Evolutionary conservation across 1,140 invertebrate genomes (phyloP).

Genomic region (Psix sp.): DNA sequence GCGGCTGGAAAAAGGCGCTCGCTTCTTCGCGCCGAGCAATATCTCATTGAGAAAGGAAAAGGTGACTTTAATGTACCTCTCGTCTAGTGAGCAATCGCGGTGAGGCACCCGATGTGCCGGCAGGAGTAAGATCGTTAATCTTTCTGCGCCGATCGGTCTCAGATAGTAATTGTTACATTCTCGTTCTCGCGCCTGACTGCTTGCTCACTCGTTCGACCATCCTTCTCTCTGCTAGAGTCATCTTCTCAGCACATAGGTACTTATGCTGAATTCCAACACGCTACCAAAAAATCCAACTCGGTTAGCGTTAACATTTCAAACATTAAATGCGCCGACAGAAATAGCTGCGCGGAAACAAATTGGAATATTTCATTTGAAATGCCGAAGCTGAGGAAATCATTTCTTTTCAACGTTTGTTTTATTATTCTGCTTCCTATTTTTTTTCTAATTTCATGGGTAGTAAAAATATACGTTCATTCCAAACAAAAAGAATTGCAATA

Average conservation of each 20-base stretch:
- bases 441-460: too few species aligned
- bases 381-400: too few species aligned
- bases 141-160: conserved; percentile 75
- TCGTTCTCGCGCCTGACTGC: conserved; percentile 72
- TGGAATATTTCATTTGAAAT: conserved; percentile 17
- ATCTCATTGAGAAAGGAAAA: conserved; percentile 74
- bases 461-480: too few species aligned
- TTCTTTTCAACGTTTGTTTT: too few species aligned
- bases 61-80: conserved; percentile 77
- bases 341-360: conserved; percentile 27
- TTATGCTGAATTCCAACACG: conserved; percentile 51
- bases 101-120: conserved; percentile 70
- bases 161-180: conserved; percentile 78
- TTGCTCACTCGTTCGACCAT: conserved; percentile 42
- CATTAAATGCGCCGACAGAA: conserved; percentile 21
- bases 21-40: conserved; percentile 58
- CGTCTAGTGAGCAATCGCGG: conserved; percentile 73
- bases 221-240: conserved; percentile 34
- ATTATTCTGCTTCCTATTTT: too few species aligned
- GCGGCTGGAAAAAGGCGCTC: conserved; percentile 56
- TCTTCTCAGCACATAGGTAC: conserved; percentile 23
- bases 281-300: conserved; percentile 50
- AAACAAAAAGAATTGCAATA: too few species aligned
- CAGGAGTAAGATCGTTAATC: conserved; percentile 77
- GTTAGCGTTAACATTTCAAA: conserved; percentile 48